Base-by-base conservation (phyloP, 2,113 vertebrate species). In the Chiloscyllium plagiosum region DNA sequence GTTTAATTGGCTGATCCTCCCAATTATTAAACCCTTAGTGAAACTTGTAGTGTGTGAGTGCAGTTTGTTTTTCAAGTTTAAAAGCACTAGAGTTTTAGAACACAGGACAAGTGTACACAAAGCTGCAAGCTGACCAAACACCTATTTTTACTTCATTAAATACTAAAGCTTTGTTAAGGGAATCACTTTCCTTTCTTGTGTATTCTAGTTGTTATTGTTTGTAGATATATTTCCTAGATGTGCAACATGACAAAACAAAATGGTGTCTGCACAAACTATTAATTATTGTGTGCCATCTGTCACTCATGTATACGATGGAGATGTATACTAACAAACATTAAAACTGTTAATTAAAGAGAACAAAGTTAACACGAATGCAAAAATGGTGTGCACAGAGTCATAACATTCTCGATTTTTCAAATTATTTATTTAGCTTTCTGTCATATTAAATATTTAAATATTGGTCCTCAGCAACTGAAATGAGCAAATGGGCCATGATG, bases 301-400 rank as follows among this genome's bases (percentile, higher is more conserved):
- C 20, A 66, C 61, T 93, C 20, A 66, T 37, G 15, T n/a, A 68
- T 66, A 22, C 33, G 22, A 65, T 10, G 20, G 4, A 66, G 19
- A 37, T 22, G 20, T 42, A 47, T n/a, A 7, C 3, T 29, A 42
- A 66, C 37, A 65, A 22, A 93, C 29, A 20, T 37, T 19, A 93
- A n/a, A 68, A 37, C 89, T 22, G 33, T 93, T 68, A 66, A 93
- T 66, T 93, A 93, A 93, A 37, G 20, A 93, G 56, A 93, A 93
- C 66, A 3, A 92, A 5, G 29, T 3, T 61, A 92, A 15, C 33
- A 66, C 7, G n/a, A n/a, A 66, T 66, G 22, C 20, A 93, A 12
- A 65, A 37, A 89, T 37, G 2, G 37, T 66, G 0, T 6, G 7
- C 61, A 93, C 65, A 66, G 65, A 65, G 10, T 61, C 2, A n/a